Conservation (phyloP, 2,797 vertebrate genomes). For the Cynopterus sphinx region DNA sequence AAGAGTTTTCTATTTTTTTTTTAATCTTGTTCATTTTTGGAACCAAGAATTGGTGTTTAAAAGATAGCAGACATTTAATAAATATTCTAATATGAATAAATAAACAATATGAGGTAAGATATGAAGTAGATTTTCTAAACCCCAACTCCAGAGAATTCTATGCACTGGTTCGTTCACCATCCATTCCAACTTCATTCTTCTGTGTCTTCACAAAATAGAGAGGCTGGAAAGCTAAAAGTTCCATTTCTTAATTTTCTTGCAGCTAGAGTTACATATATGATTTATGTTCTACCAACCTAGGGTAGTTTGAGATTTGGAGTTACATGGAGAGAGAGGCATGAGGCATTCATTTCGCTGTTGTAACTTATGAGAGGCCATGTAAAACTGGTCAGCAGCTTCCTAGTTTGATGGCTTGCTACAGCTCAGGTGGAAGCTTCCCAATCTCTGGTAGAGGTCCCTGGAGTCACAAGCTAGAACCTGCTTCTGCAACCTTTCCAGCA, state of each 20-base stretch:
- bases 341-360: not conserved
- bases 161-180: not conserved
- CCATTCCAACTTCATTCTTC: not conserved
- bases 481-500: not conserved
- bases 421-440: not conserved
- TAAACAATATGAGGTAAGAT: not conserved
- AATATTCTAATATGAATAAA: not conserved
- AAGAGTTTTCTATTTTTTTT: not conserved
- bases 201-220: not conserved
- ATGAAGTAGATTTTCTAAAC: not conserved
- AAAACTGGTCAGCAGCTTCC: not conserved
- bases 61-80: not conserved
- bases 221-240: not conserved
- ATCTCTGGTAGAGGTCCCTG: not conserved
- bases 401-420: not conserved
- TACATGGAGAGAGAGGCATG: not conserved
- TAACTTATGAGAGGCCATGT: not conserved
- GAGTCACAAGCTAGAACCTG: not conserved
- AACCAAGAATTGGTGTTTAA: not conserved
- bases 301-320: not conserved
- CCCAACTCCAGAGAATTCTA: not conserved
- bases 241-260: not conserved
- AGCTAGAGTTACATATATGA: not conserved
- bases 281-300: not conserved
- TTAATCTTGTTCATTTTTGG: not conserved